Evolutionary conservation across 2,888 invertebrate species (phyloP), one percentile per base, ranked within the genome.

Genomic region (Desoria tigrina): DNA sequence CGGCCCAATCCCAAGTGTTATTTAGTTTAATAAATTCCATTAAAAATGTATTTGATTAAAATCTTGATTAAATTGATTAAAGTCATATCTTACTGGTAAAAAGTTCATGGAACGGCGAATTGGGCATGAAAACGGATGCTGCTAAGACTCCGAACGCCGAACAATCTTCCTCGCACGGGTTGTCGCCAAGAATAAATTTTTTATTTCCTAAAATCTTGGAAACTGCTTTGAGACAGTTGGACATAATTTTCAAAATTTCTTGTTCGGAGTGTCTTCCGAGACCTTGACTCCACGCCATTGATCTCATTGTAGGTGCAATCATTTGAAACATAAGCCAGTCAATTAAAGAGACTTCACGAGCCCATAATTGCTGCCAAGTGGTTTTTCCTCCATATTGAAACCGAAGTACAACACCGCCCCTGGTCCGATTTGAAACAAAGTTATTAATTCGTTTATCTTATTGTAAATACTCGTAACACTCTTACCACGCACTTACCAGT

Each of bases 141-240:
- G 55, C 55, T 23, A 65, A 23, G 11, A 42, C 3, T 1, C 39
- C 81, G 77, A 82, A 82, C 51, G 81, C 70, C 2, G 79, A 77
- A 74, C 80, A 80, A 69, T 82, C 81, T 2, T 68, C 66, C 61
- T 72, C 69, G 54, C 61, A 68, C 1, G 69, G 63, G 6, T 65
- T 58, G 26, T 73, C 78, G 73, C 75, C 75, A 2, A 69, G 27
- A 24, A 74, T 37, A 27, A 67, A 72, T 37, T 66, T 63, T 45
- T 67, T 73, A 11, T 65, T 69, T 39, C 74, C 74, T 0, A 76
- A 58, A 24, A 70, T 49, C 11, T 24, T 24, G 1, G 75, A 74
- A 2, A 75, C 27, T 16, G 71, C 66, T n/a, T 62, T 51, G 7
- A 76, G 51, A 42, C 69, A 61, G 1, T 65, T 45, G 7, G 23